Percentiles rank a stretch among this genome's conserved stretches.
phyloP scores from a whole-genome alignment of 2,888 invertebrate genomes.

The Macroteleia sp. region DNA sequence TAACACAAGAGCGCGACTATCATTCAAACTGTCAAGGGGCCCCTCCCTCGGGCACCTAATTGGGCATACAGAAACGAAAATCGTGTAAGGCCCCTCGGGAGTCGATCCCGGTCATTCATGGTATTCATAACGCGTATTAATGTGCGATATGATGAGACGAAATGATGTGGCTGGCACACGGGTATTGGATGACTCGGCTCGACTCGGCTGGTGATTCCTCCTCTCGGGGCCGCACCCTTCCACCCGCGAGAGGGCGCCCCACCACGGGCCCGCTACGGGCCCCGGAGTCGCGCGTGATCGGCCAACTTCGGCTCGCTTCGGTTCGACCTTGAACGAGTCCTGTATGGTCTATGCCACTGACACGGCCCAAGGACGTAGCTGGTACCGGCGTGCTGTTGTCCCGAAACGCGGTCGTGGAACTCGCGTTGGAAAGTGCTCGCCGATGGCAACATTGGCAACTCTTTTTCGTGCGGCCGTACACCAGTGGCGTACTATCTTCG shows the following conservation, averaged over 20 bases:
- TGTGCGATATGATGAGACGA: conserved; percentile 75
- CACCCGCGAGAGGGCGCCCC: conserved; percentile 28
- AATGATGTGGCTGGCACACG: conserved; percentile 77
- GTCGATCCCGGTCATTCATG: conserved; percentile 44
- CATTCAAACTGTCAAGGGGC: conserved; percentile 20
- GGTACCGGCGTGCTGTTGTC: conserved; percentile 79
- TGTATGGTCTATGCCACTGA: conserved; percentile 84
- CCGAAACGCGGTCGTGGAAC: conserved; percentile 83
- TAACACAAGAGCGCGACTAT: neutral
- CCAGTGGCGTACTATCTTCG: conserved; percentile 56
- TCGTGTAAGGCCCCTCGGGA: conserved; percentile 14
- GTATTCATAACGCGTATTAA: conserved; percentile 75
- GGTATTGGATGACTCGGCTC: conserved; percentile 80
- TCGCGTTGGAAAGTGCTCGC: conserved; percentile 79
- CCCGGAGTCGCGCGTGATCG: conserved; percentile 40
- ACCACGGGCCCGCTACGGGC: conserved; percentile 19
- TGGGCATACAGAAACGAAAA: conserved; percentile 29
- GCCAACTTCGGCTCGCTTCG: conserved; percentile 67
- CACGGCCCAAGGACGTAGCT: conserved; percentile 83
- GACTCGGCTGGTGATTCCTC: conserved; percentile 58
- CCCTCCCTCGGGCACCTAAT: conserved; percentile 1
- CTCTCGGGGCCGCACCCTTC: conserved; percentile 36
- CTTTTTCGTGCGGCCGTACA: conserved; percentile 74
- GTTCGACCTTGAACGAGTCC: conserved; percentile 83
- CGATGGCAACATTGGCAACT: conserved; percentile 75